These are phyloP conservation scores for Diphyllodes magnificus DNA, from an alignment of 2,113 vertebrate species.

Conservation along the genomic window DNA sequence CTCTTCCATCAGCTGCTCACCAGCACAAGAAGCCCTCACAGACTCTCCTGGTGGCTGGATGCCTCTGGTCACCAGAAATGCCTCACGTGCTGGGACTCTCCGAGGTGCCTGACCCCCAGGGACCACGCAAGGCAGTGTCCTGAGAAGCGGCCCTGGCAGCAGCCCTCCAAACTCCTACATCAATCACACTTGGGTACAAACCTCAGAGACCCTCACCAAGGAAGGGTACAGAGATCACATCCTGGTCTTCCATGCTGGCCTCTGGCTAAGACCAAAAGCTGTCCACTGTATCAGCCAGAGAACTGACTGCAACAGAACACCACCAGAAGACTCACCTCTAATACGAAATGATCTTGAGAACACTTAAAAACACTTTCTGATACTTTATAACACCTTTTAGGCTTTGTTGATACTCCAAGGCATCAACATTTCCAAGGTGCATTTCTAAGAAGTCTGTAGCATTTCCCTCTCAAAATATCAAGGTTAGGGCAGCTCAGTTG, in stretches of 20 bases:
- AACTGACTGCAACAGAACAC: neutral
- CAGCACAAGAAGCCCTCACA: neutral
- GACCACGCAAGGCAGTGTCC: neutral
- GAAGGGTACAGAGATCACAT: neutral
- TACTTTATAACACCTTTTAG: neutral
- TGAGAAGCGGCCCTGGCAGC: neutral
- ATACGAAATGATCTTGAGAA: neutral
- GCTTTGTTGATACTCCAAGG: neutral
- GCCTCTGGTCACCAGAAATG: neutral
- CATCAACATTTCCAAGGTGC: neutral
- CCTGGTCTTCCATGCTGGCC: neutral
- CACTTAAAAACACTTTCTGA: neutral
- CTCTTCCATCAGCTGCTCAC: neutral
- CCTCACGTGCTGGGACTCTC: fast-evolving
- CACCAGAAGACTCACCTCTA: neutral
- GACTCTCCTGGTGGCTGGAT: neutral
- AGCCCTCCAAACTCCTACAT: neutral
- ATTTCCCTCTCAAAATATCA: neutral
- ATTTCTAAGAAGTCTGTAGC: neutral
- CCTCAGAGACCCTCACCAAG: neutral
- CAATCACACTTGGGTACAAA: neutral
- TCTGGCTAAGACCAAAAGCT: neutral
- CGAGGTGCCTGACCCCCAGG: neutral
- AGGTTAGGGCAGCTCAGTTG: neutral
- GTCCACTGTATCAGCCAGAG: neutral